A percentile compares a stretch with the other conserved stretches of the same genome.
These are phyloP conservation scores for Actias luna DNA, from an alignment of 2,888 invertebrate genomes.

Conservation along the genomic window DNA sequence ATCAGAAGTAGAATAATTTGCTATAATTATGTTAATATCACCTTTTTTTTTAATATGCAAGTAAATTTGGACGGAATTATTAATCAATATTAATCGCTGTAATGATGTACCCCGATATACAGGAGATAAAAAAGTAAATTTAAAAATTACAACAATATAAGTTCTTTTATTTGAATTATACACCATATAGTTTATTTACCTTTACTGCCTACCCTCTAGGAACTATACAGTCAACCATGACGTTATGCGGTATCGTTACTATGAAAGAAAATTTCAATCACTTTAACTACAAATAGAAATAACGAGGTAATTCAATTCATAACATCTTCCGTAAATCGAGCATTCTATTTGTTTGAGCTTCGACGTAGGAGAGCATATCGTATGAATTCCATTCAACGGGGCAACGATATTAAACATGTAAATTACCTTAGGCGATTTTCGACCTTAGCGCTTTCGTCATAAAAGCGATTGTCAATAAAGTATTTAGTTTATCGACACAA, in stretches of 20 bases:
- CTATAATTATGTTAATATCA: too few species aligned
- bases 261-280: slow-evolving; percentile 5
- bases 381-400: slow-evolving; percentile 67
- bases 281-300: slow-evolving; percentile 2
- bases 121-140: too few species aligned
- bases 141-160: too few species aligned
- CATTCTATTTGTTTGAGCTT: slow-evolving; percentile 69
- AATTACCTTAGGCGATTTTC: slow-evolving; percentile 39
- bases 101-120: too few species aligned
- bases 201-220: not conserved
- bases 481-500: slow-evolving; percentile 51
- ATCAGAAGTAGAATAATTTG: too few species aligned
- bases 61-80: too few species aligned
- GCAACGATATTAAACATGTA: slow-evolving; percentile 44
- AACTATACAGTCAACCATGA: not conserved
- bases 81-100: too few species aligned
- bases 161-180: too few species aligned
- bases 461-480: slow-evolving; percentile 36
- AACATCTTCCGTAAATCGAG: slow-evolving; percentile 60
- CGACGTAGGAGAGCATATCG: slow-evolving; percentile 68
- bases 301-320: slow-evolving; percentile 42
- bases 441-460: slow-evolving; percentile 37
- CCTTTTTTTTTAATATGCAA: too few species aligned
- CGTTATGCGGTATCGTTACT: not conserved
- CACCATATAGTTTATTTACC: too few species aligned